Evolutionary conservation across 1,140 invertebrate genomes (phyloP), one percentile per base, ranked within the genome.

Genomic region (Apocrypta bakeri): DNA sequence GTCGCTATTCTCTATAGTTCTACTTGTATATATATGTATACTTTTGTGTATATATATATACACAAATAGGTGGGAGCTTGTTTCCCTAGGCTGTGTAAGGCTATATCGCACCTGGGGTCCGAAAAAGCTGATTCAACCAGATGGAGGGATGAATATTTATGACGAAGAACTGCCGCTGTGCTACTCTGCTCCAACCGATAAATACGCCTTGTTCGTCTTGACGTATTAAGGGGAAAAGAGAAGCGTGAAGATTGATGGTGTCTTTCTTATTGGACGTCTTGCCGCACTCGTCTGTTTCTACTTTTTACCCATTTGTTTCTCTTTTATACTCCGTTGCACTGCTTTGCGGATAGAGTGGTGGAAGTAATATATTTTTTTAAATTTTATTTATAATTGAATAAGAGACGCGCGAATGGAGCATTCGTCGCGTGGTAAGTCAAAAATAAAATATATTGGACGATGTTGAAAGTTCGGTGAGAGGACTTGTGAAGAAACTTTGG

Each of bases 61-160:
- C 42, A 17, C 14, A 17, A 37, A 37, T 9, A 4, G n/a, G n/a
- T n/a, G n/a, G n/a, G n/a, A n/a, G 68, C 29, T 25, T 71, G 68
- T 71, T 71, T 71, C 12, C 68, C 31, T 25, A 17, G 31, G 68
- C 31, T 25, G 29, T 29, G 31, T 29, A 29, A 27, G 63, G 31
- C 68, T 37, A 21, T 71, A 33, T n/a, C 68, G 27, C 31, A 29
- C 68, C 14, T 71, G 48, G 31, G 11, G 27, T 6, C 21, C 68
- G 68, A 71, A 71, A 71, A 71, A 71, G 68, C 68, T n/a, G 29
- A 37, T 21, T 71, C 31, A 21, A 14, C 31, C 21, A 29, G 27
- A 3, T 37, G 68, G 21, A 31, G 64, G 68, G 68, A 71, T 71
- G 68, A 71, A 71, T 71, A 71, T 71, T 71, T 71, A 71, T 33